Evolutionary conservation across 2,797 vertebrate genomes (phyloP).

Genomic region (Coendou prehensilis): DNA sequence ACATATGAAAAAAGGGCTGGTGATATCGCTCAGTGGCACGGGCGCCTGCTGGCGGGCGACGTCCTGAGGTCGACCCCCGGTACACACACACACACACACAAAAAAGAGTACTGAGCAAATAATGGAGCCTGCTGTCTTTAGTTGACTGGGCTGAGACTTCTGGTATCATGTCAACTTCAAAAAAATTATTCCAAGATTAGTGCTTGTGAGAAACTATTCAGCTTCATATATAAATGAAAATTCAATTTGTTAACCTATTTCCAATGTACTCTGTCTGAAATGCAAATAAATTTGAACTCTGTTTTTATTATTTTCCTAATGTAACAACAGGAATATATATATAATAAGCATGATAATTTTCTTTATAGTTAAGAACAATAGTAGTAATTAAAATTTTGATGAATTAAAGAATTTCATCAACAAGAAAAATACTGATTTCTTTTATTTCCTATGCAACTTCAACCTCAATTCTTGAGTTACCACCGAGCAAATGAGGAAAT

Average conservation of each 20-base stretch:
- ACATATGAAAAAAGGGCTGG: too few species aligned
- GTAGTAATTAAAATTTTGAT: not conserved
- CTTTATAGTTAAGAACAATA: not conserved
- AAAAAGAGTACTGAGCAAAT: not conserved
- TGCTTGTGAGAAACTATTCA: not conserved
- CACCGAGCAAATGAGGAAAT: not conserved
- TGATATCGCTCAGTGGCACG: too few species aligned
- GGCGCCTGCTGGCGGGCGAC: too few species aligned
- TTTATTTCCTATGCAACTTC: not conserved
- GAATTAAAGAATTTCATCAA: not conserved
- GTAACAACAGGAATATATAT: not conserved
- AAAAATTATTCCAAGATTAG: constrained; percentile 2
- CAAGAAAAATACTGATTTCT: not conserved
- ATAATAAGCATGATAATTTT: not conserved
- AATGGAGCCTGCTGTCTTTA: not conserved
- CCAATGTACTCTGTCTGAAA: not conserved
- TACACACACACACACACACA: too few species aligned
- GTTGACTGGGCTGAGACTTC: not conserved
- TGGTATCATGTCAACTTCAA: not conserved
- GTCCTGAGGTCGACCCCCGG: too few species aligned
- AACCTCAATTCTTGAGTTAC: not conserved
- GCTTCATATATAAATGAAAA: not conserved
- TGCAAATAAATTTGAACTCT: not conserved
- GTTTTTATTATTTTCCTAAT: not conserved
- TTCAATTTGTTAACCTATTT: constrained; percentile 39